Evolutionary conservation across 2,113 vertebrate species (phyloP), one percentile per base, ranked within the genome.

Genomic region (Serinus canaria): DNA sequence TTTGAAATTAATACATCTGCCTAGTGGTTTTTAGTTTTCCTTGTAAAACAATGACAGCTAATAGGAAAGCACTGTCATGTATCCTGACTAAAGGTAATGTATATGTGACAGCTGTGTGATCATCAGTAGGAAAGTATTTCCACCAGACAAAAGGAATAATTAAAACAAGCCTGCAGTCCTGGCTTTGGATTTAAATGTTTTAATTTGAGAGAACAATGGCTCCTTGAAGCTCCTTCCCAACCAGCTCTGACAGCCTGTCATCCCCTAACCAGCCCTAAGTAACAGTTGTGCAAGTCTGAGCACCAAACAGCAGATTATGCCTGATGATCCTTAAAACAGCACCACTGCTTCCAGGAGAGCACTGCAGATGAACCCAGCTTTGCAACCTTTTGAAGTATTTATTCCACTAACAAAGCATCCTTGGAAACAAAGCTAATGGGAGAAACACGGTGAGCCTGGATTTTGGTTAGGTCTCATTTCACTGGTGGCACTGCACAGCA

Each of bases 191-290:
- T 97, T 97, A 97, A 98, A 98, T 98, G 97, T 97, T 98, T 98
- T 97, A 97, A 98, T 98, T 97, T 96, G 76, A 96, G 97, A 96
- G 97, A 98, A 98, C 98, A 98, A 98, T 94, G 96, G 96, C 70
- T 96, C 88, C 97, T 96, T 76, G 96, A 97, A 96, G 96, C 83
- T 92, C 82, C 95, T 94, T 91, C 94, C 41, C 92, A 81, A 68
- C n/a, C 83, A 12, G 74, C n/a, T 28, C 95, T 97, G 98, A 97
- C 97, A 98, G 86, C 44, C 97, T 97, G 97, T 93, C 98, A 97
- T 87, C 94, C 92, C 96, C 70, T 80, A 94, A 97, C 96, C 95
- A 69, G 69, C 52, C 89, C 91, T 85, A 56, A 95, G 56, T 60
- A 90, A 92, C 87, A 77, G 59, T 4, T 9, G 92, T 81, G 95